Base-by-base conservation (phyloP, 2,113 vertebrate genomes). In the Triplophysa siluroides region DNA sequence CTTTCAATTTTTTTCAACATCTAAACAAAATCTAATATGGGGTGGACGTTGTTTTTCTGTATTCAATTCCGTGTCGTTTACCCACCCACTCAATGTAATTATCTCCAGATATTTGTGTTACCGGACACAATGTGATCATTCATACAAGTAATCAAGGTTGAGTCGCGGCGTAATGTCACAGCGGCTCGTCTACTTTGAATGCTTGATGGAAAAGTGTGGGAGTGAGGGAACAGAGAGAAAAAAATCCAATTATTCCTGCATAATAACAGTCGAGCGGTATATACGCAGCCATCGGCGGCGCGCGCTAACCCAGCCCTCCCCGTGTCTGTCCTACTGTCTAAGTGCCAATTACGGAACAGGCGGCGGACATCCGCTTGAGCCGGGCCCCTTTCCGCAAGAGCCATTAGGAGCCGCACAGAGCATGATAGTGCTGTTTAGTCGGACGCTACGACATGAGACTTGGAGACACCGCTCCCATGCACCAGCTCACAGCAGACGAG, bases 181-280 rank as follows among this genome's bases (percentile, higher is more conserved):
- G 21, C 63, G 65, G 72, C 62, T 19, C 74, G 43, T 62, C 64
- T 77, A 56, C 76, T 75, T 78, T 50, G 71, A 71, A 63, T 23
- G 68, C 12, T 62, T 79, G 50, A 82, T 64, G 68, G 62, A 80
- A 50, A 73, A 54, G 78, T 50, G 69, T 65, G 33, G 61, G 78
- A 65, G 76, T 24, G 66, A 67, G 41, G 41, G 74, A 65, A 64
- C 19, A 43, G 56, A 58, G 54, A 64, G 71, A 64, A 84, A 69
- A 76, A 76, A 63, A 77, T 65, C 74, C 60, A 83, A 82, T 86
- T 83, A 83, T 83, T 86, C 65, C 75, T 81, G 74, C 74, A 90
- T 81, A 85, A 78, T 75, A 86, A 88, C 89, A 89, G 87, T 91
- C 88, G 90, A 90, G 85, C 88, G 6, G 68, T 18, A 71, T 58